Conservation (phyloP, 2,888 invertebrate genomes). For the Eilema sororculum region DNA sequence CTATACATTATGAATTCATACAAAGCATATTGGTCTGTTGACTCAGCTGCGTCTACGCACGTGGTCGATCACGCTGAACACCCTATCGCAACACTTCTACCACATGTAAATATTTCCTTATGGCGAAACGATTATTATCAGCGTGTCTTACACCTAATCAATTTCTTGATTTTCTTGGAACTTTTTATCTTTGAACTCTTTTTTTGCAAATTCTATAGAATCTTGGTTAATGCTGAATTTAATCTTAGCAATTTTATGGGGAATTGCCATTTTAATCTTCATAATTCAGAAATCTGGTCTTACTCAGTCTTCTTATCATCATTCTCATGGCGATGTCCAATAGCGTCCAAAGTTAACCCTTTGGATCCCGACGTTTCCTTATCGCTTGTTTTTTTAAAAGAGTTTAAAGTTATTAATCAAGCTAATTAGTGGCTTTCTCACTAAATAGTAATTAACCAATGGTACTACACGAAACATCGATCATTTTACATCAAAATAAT, state of each 20-base stretch:
- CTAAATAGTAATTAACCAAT: not conserved
- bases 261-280: not conserved
- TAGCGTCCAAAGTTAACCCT: too few relatives aligned
- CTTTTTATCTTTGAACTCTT: not conserved
- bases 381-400: too few relatives aligned
- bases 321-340: too few relatives aligned
- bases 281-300: too few relatives aligned
- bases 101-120: conserved; percentile 53
- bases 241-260: not conserved
- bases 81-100: conserved; percentile 44
- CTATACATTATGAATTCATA: not conserved
- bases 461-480: not conserved
- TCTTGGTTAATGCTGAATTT: not conserved
- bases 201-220: not conserved
- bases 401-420: not conserved
- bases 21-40: conserved; percentile 43
- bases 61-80: conserved; percentile 57
- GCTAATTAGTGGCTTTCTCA: not conserved
- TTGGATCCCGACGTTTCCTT: too few relatives aligned
- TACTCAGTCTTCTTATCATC: too few relatives aligned
- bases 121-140: conserved; percentile 37
- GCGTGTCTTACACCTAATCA: conserved; percentile 25
- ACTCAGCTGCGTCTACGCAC: conserved; percentile 64
- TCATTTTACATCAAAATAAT: not conserved
- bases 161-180: conserved; percentile 20